Evolutionary conservation across 2,113 vertebrate species (phyloP).

Genomic region (Oceanodroma tethys): DNA sequence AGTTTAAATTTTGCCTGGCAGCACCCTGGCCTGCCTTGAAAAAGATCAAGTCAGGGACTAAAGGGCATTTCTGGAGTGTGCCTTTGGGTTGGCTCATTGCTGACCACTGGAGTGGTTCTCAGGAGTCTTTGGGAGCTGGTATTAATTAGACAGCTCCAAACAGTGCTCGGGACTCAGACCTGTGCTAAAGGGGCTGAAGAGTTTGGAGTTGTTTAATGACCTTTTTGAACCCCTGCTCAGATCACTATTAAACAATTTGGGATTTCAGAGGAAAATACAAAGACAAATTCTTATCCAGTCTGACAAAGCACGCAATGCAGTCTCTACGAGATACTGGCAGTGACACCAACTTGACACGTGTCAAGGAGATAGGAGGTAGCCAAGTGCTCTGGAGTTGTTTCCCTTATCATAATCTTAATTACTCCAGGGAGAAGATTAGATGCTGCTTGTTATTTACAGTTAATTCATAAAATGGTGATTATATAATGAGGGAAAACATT

Average conservation of each 20-base stretch:
- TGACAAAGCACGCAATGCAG: not conserved
- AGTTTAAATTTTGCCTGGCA: not conserved
- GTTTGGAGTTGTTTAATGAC: not conserved
- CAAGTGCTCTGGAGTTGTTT: conserved; percentile 9
- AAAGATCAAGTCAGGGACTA: not conserved
- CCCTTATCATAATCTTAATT: conserved; percentile 49
- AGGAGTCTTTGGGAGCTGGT: not conserved
- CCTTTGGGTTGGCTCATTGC: not conserved
- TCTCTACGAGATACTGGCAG: not conserved
- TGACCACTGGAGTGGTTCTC: not conserved
- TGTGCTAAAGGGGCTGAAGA: not conserved
- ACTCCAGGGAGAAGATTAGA: conserved; percentile 52
- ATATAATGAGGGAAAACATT: conserved; percentile 38
- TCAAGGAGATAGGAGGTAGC: conserved; percentile 13
- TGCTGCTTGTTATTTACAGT: conserved; percentile 31
- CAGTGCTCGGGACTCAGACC: not conserved
- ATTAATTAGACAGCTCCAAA: not conserved
- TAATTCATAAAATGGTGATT: conserved; percentile 52
- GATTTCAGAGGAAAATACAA: not conserved
- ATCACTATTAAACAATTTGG: not conserved
- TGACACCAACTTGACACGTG: not conserved
- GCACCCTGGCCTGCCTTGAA: not conserved
- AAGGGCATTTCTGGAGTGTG: not conserved
- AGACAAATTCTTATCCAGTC: not conserved
- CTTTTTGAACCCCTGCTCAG: not conserved